phyloP scores from a whole-genome alignment of 1,140 invertebrate species.

The Lerema accius region DNA sequence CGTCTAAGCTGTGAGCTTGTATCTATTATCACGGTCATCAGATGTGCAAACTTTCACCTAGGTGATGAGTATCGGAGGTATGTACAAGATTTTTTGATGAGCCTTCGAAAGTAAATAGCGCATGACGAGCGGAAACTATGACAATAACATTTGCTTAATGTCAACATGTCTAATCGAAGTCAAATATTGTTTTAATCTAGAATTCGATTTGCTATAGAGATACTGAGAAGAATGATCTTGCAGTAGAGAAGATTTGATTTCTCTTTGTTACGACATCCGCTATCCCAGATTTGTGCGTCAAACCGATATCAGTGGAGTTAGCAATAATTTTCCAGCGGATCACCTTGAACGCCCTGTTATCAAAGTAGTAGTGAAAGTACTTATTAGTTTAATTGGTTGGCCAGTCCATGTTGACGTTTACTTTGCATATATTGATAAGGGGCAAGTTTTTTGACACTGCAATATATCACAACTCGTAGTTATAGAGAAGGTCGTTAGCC shows the following conservation, averaged over 20 bases:
- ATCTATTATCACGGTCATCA: slow-evolving; percentile 15
- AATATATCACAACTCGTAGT: slow-evolving; percentile 26
- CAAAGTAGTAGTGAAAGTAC: slow-evolving; percentile 65
- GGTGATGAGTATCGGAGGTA: slow-evolving; percentile 1
- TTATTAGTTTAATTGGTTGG: slow-evolving; percentile 71
- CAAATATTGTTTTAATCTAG: slow-evolving; percentile 33
- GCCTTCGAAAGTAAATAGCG: slow-evolving; percentile 26
- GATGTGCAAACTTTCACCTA: slow-evolving; percentile 9
- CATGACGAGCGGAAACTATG: slow-evolving; percentile 18
- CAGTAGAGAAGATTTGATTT: slow-evolving; percentile 17
- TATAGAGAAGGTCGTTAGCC: slow-evolving; percentile 40
- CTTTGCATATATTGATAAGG: slow-evolving; percentile 55
- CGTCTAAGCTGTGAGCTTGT: not conserved
- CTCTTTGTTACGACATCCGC: slow-evolving; percentile 42
- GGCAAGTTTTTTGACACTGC: slow-evolving; percentile 42
- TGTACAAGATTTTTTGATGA: slow-evolving; percentile 29
- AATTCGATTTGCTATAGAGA: slow-evolving; percentile 7
- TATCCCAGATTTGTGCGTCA: slow-evolving; percentile 45
- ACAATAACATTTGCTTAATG: slow-evolving; percentile 34
- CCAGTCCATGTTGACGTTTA: slow-evolving; percentile 51
- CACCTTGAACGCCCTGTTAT: slow-evolving; percentile 67
- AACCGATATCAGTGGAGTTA: slow-evolving; percentile 40
- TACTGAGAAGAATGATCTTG: slow-evolving; percentile 17
- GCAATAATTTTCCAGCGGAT: slow-evolving; percentile 54
- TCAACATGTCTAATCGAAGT: slow-evolving; percentile 11